A percentile compares a stretch with the other conserved stretches of the same genome.
phyloP scores from a whole-genome alignment of 1,140 invertebrate genomes.

The Diabrotica virgifera region DNA sequence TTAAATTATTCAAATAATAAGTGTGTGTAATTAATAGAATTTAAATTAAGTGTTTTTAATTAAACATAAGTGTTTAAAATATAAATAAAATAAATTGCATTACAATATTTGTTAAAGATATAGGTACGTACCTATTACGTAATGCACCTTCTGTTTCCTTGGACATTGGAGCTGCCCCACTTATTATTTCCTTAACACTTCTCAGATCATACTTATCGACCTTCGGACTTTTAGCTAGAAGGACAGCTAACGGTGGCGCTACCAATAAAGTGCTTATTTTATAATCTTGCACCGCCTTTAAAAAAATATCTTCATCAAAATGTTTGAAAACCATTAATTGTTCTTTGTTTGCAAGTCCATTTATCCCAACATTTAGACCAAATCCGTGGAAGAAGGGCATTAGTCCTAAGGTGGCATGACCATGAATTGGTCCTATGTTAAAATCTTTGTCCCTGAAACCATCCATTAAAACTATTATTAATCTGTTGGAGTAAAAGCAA shows the following conservation, averaged over 20 bases:
- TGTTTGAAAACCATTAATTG: conserved; percentile 44
- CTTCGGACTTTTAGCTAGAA: conserved; percentile 54
- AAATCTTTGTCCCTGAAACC: too few species aligned
- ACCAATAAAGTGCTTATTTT: conserved; percentile 53
- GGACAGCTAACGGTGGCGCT: conserved; percentile 58
- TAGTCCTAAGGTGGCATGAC: conserved; percentile 21
- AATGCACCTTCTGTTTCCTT: neutral
- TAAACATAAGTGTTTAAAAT: too few species aligned
- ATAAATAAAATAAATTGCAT: too few species aligned
- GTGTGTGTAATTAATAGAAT: too few species aligned
- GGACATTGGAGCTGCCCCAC: conserved; percentile 52
- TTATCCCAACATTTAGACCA: conserved; percentile 28
- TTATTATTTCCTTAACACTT: conserved; percentile 46
- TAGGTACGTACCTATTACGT: neutral
- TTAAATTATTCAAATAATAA: too few species aligned
- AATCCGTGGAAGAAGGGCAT: conserved; percentile 40
- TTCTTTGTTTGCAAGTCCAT: conserved; percentile 17
- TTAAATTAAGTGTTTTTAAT: too few species aligned
- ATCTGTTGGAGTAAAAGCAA: too few species aligned
- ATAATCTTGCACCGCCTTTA: conserved; percentile 54
- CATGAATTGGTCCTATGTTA: neutral
- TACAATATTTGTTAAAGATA: neutral
- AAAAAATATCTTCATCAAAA: conserved; percentile 61
- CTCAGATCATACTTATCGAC: conserved; percentile 50
- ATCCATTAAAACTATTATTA: too few species aligned